phyloP scores from a whole-genome alignment of 2,888 invertebrate genomes.

The Scaptomyza flava region DNA sequence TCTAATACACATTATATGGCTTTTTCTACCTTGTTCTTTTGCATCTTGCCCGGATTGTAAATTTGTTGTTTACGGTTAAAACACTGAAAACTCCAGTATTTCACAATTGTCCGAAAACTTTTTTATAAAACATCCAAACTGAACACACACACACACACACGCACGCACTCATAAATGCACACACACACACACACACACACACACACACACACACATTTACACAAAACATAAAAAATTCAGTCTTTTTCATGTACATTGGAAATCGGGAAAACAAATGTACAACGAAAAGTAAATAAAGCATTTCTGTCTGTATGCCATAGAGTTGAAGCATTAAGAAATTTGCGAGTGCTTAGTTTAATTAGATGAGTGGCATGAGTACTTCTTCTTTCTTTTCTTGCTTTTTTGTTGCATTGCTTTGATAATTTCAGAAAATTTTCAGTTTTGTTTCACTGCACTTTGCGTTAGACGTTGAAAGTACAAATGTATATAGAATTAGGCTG shows the following conservation, averaged over 20 bases:
- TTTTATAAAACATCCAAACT: background rate
- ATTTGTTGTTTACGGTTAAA: conserved; percentile 10
- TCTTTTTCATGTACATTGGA: conserved; percentile 66
- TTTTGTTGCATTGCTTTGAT: background rate
- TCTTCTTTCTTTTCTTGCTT: background rate
- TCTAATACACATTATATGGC: conserved; percentile 1
- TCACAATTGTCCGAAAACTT: conserved; percentile 11
- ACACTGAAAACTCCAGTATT: conserved; percentile 9
- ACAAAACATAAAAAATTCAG: conserved; percentile 60
- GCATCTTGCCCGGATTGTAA: background rate
- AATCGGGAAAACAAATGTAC: conserved; percentile 28
- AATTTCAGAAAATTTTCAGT: conserved; percentile 17
- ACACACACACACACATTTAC: conserved; percentile 13
- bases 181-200: background rate
- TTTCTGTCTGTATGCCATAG: conserved; percentile 24
- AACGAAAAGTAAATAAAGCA: conserved; percentile 25
- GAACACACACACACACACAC: background rate
- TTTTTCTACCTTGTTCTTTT: background rate
- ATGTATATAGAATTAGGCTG: conserved; percentile 3
- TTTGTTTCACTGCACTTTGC: conserved; percentile 15
- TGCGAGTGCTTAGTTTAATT: conserved; percentile 36
- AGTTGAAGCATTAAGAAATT: conserved; percentile 16
- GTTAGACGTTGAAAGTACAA: conserved; percentile 18
- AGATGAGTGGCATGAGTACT: conserved; percentile 21
- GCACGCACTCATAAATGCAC: too few relatives aligned